phyloP scores from a whole-genome alignment of 2,888 invertebrate species.

The Amorpha juglandis region DNA sequence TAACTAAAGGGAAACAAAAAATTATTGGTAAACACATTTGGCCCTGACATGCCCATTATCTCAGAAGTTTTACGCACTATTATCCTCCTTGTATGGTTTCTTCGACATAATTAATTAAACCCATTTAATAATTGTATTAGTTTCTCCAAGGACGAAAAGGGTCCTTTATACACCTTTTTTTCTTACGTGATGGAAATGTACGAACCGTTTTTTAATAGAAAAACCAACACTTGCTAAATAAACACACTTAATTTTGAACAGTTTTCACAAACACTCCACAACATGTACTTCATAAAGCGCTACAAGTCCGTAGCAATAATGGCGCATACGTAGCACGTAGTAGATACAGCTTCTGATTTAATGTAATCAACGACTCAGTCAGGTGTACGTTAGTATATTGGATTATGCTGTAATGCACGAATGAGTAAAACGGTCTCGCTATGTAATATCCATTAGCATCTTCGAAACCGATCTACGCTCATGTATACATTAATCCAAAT shows the following conservation, averaged over 20 bases:
- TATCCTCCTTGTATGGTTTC: too few species aligned
- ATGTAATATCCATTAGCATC: slow-evolving; percentile 25
- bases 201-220: too few species aligned
- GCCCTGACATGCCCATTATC: too few species aligned
- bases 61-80: too few species aligned
- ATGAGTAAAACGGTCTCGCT: slow-evolving; percentile 21
- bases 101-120: too few species aligned
- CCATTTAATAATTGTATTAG: too few species aligned
- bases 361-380: slow-evolving; percentile 22
- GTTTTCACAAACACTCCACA: not conserved
- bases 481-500: slow-evolving; percentile 22
- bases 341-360: not conserved
- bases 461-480: not conserved
- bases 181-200: too few species aligned
- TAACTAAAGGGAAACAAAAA: too few species aligned
- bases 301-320: slow-evolving; percentile 2
- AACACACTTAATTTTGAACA: not conserved
- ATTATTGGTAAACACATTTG: too few species aligned
- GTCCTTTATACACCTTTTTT: too few species aligned
- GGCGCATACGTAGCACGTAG: not conserved
- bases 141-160: too few species aligned
- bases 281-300: not conserved
- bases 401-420: slow-evolving; percentile 20
- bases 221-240: not conserved
- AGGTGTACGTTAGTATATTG: slow-evolving; percentile 19